Evolutionary conservation across 2,888 invertebrate species (phyloP), one percentile per base, ranked within the genome.

Genomic region (Aspidapion aeneum): DNA sequence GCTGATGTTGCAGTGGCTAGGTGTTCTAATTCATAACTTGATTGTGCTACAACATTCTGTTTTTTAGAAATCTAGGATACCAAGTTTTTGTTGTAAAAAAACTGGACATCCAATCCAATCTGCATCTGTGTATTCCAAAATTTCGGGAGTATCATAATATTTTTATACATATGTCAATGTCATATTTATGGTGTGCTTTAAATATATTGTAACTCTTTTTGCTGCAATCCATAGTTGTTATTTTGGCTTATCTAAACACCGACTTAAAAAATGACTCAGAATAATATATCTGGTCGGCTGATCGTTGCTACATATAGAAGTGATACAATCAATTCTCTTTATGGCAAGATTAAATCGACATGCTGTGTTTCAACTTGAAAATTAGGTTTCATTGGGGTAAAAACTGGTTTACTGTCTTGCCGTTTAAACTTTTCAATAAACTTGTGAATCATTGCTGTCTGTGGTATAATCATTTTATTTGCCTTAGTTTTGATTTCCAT

Each of bases 361-460:
- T n/a, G n/a, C n/a, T n/a, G n/a, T n/a, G n/a, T 64, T 57, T 18
- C 50, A 5, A 57, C 50, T 63, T 68, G 62, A 57, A 66, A 67
- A 22, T 64, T 62, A 55, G 59, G 57, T 64, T 69, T 64, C 63
- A 71, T 61, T 20, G 70, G 68, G 1, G 68, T 70, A 50, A 12
- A 21, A 1, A 21, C 54, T 17, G 60, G 18, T 52, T 68, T 70
- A 54, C 64, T 63, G n/a, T 67, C 57, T 52, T 60, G 19, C 67
- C 70, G 65, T 21, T 58, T 61, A 56, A 69, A 70, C 55, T 67
- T 63, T 17, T 17, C 17, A 3, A 70, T 35, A 12, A 69, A 57
- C 35, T 66, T 67, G 0, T 63, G 49, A n/a, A 58, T 64, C 12
- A 61, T 21, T 56, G 50, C 58, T 2, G 57, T 63, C 35, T 63